A percentile compares a stretch with the other conserved stretches of the same genome.
Evolutionary conservation across 2,797 vertebrate species (phyloP).

Genomic region (Xenentodon cancila): DNA sequence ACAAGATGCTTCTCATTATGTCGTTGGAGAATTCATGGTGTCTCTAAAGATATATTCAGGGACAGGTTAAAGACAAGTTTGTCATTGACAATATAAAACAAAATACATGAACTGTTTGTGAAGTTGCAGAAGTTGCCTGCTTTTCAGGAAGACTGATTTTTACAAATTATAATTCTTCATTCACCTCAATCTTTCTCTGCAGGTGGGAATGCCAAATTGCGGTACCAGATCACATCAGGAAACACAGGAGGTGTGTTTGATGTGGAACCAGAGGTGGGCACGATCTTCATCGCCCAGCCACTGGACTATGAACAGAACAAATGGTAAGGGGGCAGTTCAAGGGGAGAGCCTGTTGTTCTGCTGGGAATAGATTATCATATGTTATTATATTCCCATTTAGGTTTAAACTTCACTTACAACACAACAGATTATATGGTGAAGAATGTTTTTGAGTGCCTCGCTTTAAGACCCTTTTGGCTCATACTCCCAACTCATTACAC

Average conservation of each 20-base stretch:
- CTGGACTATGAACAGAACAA: conserved; percentile 90
- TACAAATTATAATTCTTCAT: conserved; percentile 2
- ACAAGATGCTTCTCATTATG: no score
- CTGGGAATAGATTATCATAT: background rate
- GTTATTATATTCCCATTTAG: background rate
- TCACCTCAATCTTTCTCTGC: conserved; percentile 19
- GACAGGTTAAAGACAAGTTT: no score
- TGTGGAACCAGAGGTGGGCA: conserved; percentile 89
- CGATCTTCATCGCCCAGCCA: conserved; percentile 87
- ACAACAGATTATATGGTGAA: no score
- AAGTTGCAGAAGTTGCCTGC: no score
- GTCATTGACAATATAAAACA: no score
- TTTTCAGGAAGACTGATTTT: background rate
- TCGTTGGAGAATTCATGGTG: no score
- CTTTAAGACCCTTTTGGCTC: no score
- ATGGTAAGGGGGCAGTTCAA: conserved; percentile 57
- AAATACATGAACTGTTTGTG: no score
- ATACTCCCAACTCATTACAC: no score
- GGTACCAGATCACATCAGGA: conserved; percentile 91
- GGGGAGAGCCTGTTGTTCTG: background rate
- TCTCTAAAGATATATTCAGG: no score
- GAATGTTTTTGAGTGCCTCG: no score
- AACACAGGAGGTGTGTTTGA: conserved; percentile 88
- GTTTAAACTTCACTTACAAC: background rate
- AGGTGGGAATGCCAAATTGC: conserved; percentile 91